These are phyloP conservation scores for Styela plicata DNA, from an alignment of 23 tunicate genomes.

Conservation along the genomic window DNA sequence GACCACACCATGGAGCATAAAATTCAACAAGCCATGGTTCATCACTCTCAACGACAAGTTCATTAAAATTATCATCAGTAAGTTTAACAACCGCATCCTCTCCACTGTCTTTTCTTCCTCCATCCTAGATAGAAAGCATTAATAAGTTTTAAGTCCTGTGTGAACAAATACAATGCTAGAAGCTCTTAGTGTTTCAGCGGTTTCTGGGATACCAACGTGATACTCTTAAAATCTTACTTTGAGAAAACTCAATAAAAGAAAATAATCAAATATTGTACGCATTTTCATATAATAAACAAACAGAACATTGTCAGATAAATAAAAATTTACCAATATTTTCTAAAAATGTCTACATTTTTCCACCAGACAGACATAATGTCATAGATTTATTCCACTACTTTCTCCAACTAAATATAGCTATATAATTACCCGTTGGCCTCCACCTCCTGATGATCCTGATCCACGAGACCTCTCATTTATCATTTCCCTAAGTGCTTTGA, in stretches of 20 bases:
- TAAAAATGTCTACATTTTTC: not conserved
- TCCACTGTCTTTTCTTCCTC: conserved; percentile 44
- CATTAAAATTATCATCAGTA: conserved; percentile 90
- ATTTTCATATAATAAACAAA: too few relatives aligned
- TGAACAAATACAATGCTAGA: too few relatives aligned
- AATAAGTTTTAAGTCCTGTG: too few relatives aligned
- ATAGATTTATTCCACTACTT: conserved; percentile 3
- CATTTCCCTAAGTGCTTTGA: conserved; percentile 75
- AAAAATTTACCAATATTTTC: too few relatives aligned
- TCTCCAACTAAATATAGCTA: not conserved
- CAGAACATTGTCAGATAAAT: too few relatives aligned
- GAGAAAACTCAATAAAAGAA: too few relatives aligned
- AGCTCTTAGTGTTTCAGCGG: too few relatives aligned
- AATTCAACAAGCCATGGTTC: conserved; percentile 99
- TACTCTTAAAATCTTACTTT: too few relatives aligned
- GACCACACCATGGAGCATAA: conserved; percentile 99
- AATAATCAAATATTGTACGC: too few relatives aligned
- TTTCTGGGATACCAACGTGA: too few relatives aligned
- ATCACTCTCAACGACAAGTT: conserved; percentile 75
- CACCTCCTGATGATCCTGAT: too few relatives aligned
- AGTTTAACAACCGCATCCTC: conserved; percentile 74
- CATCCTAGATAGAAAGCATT: not conserved
- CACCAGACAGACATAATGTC: not conserved
- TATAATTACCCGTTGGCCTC: not conserved
- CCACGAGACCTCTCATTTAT: conserved; percentile 61